phyloP scores from a whole-genome alignment of 2,797 vertebrate genomes.

The Coilia nasus region DNA sequence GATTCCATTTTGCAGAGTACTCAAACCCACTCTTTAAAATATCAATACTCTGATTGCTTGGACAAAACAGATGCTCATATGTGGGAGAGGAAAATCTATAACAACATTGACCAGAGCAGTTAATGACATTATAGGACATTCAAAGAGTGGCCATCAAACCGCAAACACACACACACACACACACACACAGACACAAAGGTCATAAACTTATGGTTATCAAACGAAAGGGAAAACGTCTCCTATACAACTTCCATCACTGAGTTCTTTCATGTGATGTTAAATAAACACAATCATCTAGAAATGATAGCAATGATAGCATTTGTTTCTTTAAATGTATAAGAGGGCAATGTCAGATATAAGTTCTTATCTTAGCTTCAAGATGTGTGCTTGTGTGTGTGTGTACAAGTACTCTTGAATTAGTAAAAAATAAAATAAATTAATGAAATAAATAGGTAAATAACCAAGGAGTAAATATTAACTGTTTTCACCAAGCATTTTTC shows the following conservation, averaged over 20 bases:
- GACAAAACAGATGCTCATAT: slow-evolving; percentile 62
- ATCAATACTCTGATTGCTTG: slow-evolving; percentile 73
- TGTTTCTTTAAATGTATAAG: background rate
- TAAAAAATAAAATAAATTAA: background rate
- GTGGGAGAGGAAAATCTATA: slow-evolving; percentile 65
- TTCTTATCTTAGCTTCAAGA: background rate
- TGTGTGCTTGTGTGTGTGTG: background rate
- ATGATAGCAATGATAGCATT: background rate
- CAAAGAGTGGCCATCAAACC: slow-evolving; percentile 65
- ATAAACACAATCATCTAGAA: background rate
- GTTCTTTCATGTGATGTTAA: background rate
- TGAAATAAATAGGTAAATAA: background rate
- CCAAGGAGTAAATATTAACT: background rate
- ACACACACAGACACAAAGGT: slow-evolving; percentile 66
- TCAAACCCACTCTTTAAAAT: slow-evolving; percentile 74
- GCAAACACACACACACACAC: slow-evolving; percentile 58
- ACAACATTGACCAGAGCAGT: slow-evolving; percentile 69
- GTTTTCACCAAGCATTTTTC: too few species aligned
- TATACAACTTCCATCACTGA: background rate
- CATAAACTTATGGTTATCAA: slow-evolving; percentile 62
- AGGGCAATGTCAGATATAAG: background rate
- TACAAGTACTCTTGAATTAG: background rate
- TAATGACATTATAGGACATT: slow-evolving; percentile 78
- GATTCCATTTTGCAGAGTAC: slow-evolving; percentile 58
- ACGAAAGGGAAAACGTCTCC: background rate